Base-by-base conservation (phyloP, 2,888 invertebrate genomes). In the Mechanitis mazaeus region DNA sequence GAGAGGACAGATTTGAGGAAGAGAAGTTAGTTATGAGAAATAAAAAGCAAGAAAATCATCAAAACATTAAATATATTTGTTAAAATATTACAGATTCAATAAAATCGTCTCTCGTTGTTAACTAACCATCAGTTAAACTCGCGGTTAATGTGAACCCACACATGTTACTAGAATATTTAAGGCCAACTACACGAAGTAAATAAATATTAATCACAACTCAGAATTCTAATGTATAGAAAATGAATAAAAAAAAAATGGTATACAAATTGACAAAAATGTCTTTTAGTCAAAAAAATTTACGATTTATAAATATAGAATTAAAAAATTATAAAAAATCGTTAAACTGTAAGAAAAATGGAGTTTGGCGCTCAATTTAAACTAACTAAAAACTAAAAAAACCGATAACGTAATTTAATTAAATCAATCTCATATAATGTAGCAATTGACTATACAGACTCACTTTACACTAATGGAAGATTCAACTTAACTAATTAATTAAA, bases 71-170 rank as follows among this genome's bases (percentile, higher is more conserved):
- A 87, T 88, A 87, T 89, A 87, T 89, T 87, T 86, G 87, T 87
- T 89, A 86, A 85, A 87, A 86, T 87, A 87, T 87, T 87, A 88
- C 85, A 85, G 86, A 87, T 86, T 87, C 86, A 85, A 87, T 88
- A 87, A 87, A 85, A 85, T 85, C 84, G 74, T 77, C 71, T 78
- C 76, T 76, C 72, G 69, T 59, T 67, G 58, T 64, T 65, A 68
- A 61, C 64, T 67, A 68, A 60, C 63, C 64, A 56, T 65, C 67
- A 68, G 69, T 64, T 71, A 61, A 64, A 70, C 70, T 64, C 56
- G 58, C 61, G 67, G 66, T 68, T 68, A 65, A 59, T 67, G 56
- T 56, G 42, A 58, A 50, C 56, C 60, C 35, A 58, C 56, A 54
- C 45, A 53, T 28, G 45, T 33, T 38, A 54, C 61, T 46, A 57